A percentile compares a stretch with the other conserved stretches of the same genome.
phyloP scores from a whole-genome alignment of 2,797 vertebrate species.

The Simalia tracyae region DNA sequence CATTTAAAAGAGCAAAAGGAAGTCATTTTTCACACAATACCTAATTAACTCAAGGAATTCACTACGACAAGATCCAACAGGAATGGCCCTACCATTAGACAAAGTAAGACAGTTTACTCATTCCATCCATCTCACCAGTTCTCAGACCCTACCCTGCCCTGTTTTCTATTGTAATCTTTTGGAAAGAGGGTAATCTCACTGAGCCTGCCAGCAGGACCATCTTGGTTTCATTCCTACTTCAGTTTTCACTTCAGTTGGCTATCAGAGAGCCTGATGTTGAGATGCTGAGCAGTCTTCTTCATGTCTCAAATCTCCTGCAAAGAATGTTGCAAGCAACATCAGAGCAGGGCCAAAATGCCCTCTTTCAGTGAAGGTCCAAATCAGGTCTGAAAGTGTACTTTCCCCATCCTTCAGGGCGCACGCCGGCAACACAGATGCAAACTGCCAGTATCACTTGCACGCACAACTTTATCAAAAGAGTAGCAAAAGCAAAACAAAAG shows the following conservation, averaged over 20 bases:
- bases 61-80: neutral
- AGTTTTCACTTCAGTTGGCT: neutral
- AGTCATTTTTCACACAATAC: neutral
- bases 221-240: neutral
- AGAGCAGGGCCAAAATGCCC: neutral
- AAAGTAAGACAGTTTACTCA: neutral
- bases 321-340: neutral
- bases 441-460: neutral
- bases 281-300: neutral
- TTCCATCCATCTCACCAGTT: neutral
- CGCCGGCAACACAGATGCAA: neutral
- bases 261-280: neutral
- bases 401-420: neutral
- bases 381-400: neutral
- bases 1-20: neutral
- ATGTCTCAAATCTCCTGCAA: neutral
- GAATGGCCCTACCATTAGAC: neutral
- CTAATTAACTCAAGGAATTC: neutral
- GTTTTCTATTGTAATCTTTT: neutral
- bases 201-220: neutral
- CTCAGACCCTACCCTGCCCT: neutral
- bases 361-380: neutral
- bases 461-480: neutral
- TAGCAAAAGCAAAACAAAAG: neutral
- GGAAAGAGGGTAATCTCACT: neutral